Percentiles rank a stretch among this genome's conserved stretches.
These are phyloP conservation scores for Arion vulgaris DNA, from an alignment of 1,140 invertebrate genomes.

Conservation along the genomic window DNA sequence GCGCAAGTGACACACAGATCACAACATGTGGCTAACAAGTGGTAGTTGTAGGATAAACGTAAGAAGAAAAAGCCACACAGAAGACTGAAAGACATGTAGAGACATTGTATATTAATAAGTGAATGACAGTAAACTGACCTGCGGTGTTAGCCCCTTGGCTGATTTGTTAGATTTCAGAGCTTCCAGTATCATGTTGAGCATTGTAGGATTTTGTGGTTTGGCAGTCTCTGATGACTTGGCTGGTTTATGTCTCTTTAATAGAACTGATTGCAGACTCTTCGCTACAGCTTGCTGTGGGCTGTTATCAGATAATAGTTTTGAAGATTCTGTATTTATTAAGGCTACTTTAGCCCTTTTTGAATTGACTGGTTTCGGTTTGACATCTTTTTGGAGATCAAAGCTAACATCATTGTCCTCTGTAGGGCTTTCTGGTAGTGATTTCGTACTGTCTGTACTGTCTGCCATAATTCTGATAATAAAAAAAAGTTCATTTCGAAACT, in stretches of 20 bases:
- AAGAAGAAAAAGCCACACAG: too few relatives aligned
- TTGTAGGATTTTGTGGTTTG: conserved; percentile 5
- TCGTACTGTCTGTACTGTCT: too few relatives aligned
- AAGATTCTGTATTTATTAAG: too few relatives aligned
- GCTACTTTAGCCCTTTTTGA: neutral
- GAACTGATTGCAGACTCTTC: neutral
- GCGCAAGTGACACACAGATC: too few relatives aligned
- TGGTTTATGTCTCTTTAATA: neutral
- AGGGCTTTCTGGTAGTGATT: too few relatives aligned
- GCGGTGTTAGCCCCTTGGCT: neutral
- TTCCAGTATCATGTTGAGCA: neutral
- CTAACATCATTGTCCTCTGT: too few relatives aligned
- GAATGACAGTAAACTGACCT: conserved; percentile 3
- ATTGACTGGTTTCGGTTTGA: neutral
- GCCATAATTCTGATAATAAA: too few relatives aligned
- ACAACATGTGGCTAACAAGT: too few relatives aligned
- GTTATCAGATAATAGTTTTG: neutral
- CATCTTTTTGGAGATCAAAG: neutral
- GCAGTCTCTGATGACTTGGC: neutral
- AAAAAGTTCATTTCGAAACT: too few relatives aligned
- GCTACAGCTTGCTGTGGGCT: neutral
- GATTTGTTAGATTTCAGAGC: neutral
- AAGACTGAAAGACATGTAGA: too few relatives aligned
- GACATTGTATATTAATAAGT: too few relatives aligned
- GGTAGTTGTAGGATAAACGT: too few relatives aligned